These are phyloP conservation scores for Hippocampus mohnikei DNA, from an alignment of 2,113 vertebrate genomes.

Conservation along the genomic window DNA sequence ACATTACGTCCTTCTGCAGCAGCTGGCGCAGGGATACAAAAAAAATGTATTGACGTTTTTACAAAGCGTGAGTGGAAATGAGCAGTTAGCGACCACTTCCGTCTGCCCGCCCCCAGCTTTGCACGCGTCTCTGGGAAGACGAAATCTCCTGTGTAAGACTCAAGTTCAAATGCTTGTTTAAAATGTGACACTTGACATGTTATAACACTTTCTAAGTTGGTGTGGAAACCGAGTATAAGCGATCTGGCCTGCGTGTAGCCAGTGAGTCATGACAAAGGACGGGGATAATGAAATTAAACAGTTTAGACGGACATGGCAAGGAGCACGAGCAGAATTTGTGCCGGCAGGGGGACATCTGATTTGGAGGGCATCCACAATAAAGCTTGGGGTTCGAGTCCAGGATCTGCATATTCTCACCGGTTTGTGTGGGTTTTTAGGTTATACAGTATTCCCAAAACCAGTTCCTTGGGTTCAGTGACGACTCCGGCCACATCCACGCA, in stretches of 20 bases:
- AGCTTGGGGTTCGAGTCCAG: no score
- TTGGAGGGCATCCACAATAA: no score
- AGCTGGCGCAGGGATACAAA: constrained; percentile 47
- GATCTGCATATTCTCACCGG: no score
- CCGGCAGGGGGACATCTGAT: not conserved
- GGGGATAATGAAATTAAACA: not conserved
- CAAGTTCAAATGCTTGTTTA: constrained; percentile 21
- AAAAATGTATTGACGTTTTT: constrained; percentile 27
- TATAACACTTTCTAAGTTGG: constrained; percentile 22
- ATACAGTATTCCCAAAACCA: not conserved
- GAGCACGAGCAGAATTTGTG: not conserved
- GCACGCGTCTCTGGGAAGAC: constrained; percentile 20
- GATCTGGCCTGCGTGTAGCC: not conserved
- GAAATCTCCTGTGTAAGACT: constrained; percentile 29
- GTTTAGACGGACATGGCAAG: not conserved
- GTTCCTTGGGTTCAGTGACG: no score
- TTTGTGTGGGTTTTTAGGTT: not conserved
- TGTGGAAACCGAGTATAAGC: constrained; percentile 7
- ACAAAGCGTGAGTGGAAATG: constrained; percentile 39
- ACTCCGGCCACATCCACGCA: no score
- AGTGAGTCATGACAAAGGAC: constrained; percentile 4
- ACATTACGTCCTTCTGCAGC: constrained; percentile 69
- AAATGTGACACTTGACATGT: constrained; percentile 25
- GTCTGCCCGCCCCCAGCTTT: constrained; percentile 50
- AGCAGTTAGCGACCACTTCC: constrained; percentile 30